phyloP scores from a whole-genome alignment of 2,113 vertebrate species.

The Pseudois nayaur region DNA sequence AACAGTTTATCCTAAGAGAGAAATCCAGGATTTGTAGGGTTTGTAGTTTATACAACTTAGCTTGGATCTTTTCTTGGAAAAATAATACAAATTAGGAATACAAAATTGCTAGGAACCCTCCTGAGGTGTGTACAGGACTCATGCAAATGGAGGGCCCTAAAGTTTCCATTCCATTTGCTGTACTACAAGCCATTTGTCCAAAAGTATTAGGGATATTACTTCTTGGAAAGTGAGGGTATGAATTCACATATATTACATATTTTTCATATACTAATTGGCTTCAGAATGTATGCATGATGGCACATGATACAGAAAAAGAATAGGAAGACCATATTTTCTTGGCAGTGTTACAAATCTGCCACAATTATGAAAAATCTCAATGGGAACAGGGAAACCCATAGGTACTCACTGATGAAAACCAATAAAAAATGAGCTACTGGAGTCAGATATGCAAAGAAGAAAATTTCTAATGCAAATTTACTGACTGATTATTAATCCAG shows the following conservation, averaged over 20 bases:
- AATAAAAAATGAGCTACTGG: neutral
- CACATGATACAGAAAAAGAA: neutral
- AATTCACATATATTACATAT: neutral
- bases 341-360: neutral
- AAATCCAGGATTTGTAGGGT: neutral
- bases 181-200: neutral
- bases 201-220: conserved; percentile 24
- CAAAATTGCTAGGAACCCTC: neutral
- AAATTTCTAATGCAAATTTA: neutral
- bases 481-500: neutral
- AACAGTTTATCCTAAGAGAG: neutral
- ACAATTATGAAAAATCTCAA: neutral
- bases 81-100: neutral
- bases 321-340: neutral
- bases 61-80: neutral
- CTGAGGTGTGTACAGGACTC: neutral
- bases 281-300: neutral
- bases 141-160: neutral
- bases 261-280: conserved; percentile 20
- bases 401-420: neutral
- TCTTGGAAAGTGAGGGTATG: neutral
- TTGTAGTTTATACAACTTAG: neutral
- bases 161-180: neutral
- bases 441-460: neutral
- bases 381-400: neutral